Evolutionary conservation across 2,888 invertebrate species (phyloP).

Genomic region (Eristalis tenax): DNA sequence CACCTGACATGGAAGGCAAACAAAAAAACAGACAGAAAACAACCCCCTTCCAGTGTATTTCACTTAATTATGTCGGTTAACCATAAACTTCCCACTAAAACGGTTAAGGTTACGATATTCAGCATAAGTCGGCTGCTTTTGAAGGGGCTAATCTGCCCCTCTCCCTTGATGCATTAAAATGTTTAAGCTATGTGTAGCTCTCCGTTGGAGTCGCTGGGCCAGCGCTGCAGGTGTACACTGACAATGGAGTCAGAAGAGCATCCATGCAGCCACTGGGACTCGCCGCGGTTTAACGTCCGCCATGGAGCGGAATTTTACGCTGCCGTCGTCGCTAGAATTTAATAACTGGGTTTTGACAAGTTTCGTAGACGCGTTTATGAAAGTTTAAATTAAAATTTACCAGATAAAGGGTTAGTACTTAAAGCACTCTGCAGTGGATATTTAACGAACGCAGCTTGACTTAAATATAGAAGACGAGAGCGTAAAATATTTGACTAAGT

Average conservation of each 20-base stretch:
- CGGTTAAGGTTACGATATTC: slow-evolving; percentile 27
- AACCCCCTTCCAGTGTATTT: neutral
- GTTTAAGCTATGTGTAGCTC: neutral
- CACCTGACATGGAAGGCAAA: neutral
- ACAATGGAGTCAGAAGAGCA: neutral
- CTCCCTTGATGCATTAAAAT: neutral
- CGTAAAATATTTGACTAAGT: neutral
- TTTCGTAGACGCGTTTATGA: neutral
- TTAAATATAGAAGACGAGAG: neutral
- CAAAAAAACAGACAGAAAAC: neutral
- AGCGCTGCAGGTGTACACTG: neutral
- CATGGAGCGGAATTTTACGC: neutral
- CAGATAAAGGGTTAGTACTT: neutral
- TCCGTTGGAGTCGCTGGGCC: neutral
- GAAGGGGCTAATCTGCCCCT: neutral
- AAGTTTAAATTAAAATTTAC: neutral
- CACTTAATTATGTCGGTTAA: neutral
- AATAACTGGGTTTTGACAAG: neutral
- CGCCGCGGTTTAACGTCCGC: neutral
- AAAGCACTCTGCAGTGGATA: neutral
- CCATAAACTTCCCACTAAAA: slow-evolving; percentile 15
- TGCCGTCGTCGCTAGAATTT: neutral
- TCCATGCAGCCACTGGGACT: neutral
- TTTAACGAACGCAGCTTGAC: neutral
- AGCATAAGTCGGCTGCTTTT: neutral